These are phyloP conservation scores for Oreochromis grahami DNA, from an alignment of 2,797 vertebrate species.

Conservation along the genomic window DNA sequence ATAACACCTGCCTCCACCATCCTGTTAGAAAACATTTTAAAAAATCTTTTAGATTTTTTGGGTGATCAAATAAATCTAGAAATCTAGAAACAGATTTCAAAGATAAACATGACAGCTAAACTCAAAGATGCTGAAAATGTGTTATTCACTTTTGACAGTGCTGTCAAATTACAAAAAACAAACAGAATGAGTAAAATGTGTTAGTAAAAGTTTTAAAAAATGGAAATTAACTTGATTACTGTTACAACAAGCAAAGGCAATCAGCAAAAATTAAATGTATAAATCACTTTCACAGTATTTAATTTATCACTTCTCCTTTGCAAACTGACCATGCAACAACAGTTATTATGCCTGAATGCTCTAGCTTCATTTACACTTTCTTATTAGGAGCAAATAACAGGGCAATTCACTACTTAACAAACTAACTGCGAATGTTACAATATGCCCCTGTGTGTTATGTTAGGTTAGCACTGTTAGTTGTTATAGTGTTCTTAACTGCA, in stretches of 20 bases:
- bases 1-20: conserved; percentile 69
- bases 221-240: no score
- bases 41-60: not conserved
- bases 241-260: not conserved
- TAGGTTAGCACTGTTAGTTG: no score
- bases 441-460: not conserved
- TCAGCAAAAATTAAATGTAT: no score
- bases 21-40: conserved; percentile 62
- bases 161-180: not conserved
- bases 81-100: not conserved
- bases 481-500: not conserved
- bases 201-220: no score
- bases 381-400: not conserved
- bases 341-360: not conserved
- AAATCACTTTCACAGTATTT: not conserved
- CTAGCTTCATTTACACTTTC: not conserved
- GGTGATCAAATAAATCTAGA: not conserved
- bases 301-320: not conserved
- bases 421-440: not conserved
- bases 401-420: not conserved
- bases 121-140: not conserved
- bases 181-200: not conserved
- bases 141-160: not conserved
- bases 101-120: not conserved
- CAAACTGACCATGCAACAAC: not conserved